Evolutionary conservation across 53 echinoderm and acorn worm genomes (phyloP).

Genomic region (Actinopyga echinites): DNA sequence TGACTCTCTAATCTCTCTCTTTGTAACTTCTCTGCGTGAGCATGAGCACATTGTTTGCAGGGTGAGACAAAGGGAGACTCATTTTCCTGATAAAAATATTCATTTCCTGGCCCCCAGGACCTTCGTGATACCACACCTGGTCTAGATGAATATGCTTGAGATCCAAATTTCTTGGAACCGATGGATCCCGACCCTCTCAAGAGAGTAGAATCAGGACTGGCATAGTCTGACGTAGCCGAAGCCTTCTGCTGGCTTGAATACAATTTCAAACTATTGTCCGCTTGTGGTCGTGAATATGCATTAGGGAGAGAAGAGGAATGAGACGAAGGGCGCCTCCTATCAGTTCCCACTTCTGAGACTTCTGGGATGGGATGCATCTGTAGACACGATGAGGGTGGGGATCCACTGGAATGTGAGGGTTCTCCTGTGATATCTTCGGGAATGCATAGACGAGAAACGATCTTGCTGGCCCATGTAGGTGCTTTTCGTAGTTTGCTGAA

Average conservation of each 20-base stretch:
- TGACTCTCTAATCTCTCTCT: background rate
- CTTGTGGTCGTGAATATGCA: constrained; percentile 35
- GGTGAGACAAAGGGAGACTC: constrained; percentile 22
- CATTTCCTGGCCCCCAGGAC: constrained; percentile 42
- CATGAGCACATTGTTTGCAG: constrained; percentile 39
- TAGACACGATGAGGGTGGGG: constrained; percentile 68
- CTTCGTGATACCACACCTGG: constrained; percentile 5
- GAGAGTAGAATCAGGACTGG: constrained; percentile 29
- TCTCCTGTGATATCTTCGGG: background rate
- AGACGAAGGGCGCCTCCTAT: background rate
- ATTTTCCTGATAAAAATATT: background rate
- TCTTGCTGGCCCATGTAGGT: constrained; percentile 35
- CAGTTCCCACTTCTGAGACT: background rate
- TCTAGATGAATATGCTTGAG: background rate
- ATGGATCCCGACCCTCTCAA: constrained; percentile 24
- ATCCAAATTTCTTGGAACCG: constrained; percentile 16
- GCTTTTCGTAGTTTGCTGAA: constrained; percentile 36
- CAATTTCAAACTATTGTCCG: constrained; percentile 13
- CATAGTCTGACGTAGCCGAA: constrained; percentile 18
- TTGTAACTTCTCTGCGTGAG: constrained; percentile 42
- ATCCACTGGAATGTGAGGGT: constrained; percentile 50
- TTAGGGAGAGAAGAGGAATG: constrained; percentile 28
- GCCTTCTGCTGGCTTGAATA: constrained; percentile 13
- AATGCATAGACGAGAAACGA: background rate
- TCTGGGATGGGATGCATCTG: constrained; percentile 51